A percentile compares a stretch with the other conserved stretches of the same genome.
phyloP scores from a whole-genome alignment of 2,113 vertebrate species.

The Hypanus sabinus region DNA sequence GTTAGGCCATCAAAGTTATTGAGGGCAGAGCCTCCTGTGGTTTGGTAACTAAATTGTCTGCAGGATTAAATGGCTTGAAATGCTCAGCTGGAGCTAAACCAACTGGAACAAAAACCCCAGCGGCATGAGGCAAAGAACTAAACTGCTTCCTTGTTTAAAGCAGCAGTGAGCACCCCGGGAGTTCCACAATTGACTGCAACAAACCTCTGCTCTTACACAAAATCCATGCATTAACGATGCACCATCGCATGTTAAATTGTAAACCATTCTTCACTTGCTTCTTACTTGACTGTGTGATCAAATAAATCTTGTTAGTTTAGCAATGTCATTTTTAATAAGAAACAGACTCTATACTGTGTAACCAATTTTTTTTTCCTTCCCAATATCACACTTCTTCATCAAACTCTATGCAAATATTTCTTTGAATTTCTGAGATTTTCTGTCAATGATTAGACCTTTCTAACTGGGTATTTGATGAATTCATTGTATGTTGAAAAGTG shows the following conservation, averaged over 20 bases:
- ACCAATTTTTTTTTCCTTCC: not conserved
- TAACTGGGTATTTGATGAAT: not conserved
- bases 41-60: not conserved
- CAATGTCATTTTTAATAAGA: not conserved
- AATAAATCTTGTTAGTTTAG: not conserved
- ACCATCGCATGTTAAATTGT: not conserved
- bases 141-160: slow-evolving; percentile 10
- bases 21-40: not conserved
- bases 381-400: not conserved
- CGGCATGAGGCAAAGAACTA: not conserved
- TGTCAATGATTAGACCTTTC: not conserved
- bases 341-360: not conserved
- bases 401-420: not conserved
- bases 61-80: slow-evolving; percentile 31
- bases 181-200: not conserved
- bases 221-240: not conserved
- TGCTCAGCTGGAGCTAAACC: slow-evolving; percentile 15
- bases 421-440: not conserved
- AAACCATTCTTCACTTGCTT: not conserved
- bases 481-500: not conserved
- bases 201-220: not conserved
- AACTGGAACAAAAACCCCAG: slow-evolving; percentile 7
- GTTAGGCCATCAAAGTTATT: not conserved
- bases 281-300: not conserved
- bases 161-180: not conserved